phyloP scores from a whole-genome alignment of 1,140 invertebrate genomes.

The Conus betulinus region DNA sequence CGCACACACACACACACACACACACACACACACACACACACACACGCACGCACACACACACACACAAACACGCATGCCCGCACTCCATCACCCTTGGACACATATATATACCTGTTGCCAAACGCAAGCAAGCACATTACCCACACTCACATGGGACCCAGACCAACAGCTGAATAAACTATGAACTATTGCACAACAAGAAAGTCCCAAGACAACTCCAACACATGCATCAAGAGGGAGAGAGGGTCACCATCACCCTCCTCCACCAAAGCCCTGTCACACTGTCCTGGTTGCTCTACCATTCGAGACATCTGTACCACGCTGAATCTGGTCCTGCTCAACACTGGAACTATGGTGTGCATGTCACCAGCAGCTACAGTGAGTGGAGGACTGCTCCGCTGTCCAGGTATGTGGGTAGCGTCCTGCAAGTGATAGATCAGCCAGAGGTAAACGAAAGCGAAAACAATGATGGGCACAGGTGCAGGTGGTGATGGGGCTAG shows the following conservation, averaged over 20 bases:
- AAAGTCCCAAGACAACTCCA: neutral
- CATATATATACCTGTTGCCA: neutral
- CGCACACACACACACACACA: neutral
- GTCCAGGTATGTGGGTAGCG: too few species aligned
- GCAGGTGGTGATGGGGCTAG: neutral
- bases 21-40: neutral
- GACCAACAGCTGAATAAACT: neutral
- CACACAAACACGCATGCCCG: too few species aligned
- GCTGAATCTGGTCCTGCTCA: too few species aligned
- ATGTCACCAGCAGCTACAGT: too few species aligned
- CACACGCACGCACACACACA: too few species aligned
- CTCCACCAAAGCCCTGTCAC: neutral
- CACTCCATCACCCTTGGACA: neutral
- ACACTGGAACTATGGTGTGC: too few species aligned
- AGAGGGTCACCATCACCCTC: neutral
- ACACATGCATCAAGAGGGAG: neutral
- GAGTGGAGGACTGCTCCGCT: too few species aligned
- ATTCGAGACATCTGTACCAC: neutral
- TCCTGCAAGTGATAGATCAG: neutral
- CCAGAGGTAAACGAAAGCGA: neutral
- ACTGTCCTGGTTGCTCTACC: neutral
- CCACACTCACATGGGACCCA: neutral
- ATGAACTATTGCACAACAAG: neutral
- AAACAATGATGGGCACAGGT: neutral
- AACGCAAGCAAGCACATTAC: neutral